Evolutionary conservation across 1,140 invertebrate species (phyloP).

Genomic region (Drosophila parabipectinata): DNA sequence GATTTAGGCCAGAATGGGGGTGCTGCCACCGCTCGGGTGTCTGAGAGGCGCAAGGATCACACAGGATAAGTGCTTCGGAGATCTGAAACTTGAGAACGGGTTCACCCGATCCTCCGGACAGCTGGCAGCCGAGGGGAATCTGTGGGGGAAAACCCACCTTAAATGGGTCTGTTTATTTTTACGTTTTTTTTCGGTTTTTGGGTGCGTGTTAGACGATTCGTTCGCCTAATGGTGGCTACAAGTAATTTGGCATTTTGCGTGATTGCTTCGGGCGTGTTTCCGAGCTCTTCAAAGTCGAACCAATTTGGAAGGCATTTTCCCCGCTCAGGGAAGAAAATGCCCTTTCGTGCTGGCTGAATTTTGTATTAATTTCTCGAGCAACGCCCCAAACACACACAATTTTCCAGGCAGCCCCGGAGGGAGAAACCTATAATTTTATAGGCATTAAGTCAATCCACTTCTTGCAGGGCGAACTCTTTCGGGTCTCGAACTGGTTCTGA

Average conservation of each 20-base stretch:
- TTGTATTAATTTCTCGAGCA: conserved; percentile 78
- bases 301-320: conserved; percentile 62
- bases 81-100: conserved; percentile 43
- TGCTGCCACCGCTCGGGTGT: conserved; percentile 27
- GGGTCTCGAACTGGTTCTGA: conserved; percentile 58
- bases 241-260: conserved; percentile 83
- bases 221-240: conserved; percentile 77
- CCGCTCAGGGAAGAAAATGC: conserved; percentile 55
- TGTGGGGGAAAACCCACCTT: conserved; percentile 58
- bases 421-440: conserved; percentile 77
- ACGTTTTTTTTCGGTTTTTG: conserved; percentile 9
- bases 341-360: conserved; percentile 51
- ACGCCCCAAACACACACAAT: conserved; percentile 68
- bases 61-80: conserved; percentile 39
- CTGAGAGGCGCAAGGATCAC: conserved; percentile 28
- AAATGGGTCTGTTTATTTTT: conserved; percentile 68
- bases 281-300: conserved; percentile 47
- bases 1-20: conserved; percentile 17
- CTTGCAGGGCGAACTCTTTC: conserved; percentile 21
- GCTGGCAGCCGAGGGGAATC: neutral
- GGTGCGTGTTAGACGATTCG: conserved; percentile 79
- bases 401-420: conserved; percentile 53
- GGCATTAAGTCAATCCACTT: conserved; percentile 68
- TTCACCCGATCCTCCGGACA: conserved; percentile 35
- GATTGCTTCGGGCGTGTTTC: conserved; percentile 79